These are phyloP conservation scores for Clarias magur DNA, from an alignment of 2,113 vertebrate genomes.

Conservation along the genomic window DNA sequence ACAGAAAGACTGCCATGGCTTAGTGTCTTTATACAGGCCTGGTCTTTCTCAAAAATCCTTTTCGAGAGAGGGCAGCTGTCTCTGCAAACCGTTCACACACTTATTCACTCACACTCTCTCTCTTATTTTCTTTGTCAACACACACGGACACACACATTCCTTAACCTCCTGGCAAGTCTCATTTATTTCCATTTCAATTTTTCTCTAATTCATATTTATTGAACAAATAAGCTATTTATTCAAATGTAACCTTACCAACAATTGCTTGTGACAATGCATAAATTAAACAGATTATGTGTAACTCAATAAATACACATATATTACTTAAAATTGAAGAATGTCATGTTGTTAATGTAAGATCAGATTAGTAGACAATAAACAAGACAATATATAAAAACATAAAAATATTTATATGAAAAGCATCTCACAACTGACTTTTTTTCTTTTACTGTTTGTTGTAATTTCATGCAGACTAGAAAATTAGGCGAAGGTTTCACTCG, in stretches of 20 bases:
- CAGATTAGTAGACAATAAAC: neutral
- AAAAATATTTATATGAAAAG: neutral
- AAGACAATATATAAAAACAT: neutral
- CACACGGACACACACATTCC: slow-evolving; percentile 1
- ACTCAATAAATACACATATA: neutral
- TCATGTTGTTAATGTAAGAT: neutral
- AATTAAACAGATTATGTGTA: neutral
- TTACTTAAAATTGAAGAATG: neutral
- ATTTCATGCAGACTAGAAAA: neutral
- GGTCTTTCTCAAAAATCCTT: slow-evolving; percentile 32
- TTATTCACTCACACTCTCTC: neutral
- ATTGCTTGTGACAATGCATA: neutral
- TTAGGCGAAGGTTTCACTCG: neutral
- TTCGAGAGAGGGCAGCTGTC: slow-evolving; percentile 40
- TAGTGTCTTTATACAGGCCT: slow-evolving; percentile 42
- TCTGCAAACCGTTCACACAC: slow-evolving; percentile 14
- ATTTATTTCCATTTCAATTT: slow-evolving; percentile 16
- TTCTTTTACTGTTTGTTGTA: neutral
- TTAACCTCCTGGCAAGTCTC: slow-evolving; percentile 23
- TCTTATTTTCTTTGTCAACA: slow-evolving; percentile 34
- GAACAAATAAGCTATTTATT: slow-evolving; percentile 50
- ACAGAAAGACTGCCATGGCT: slow-evolving; percentile 51
- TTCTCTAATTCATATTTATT: slow-evolving; percentile 18
- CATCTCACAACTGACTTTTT: neutral
- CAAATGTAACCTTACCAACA: slow-evolving; percentile 23